phyloP scores from a whole-genome alignment of 1,140 invertebrate genomes.

The Pseudomyrmex flavicornis region DNA sequence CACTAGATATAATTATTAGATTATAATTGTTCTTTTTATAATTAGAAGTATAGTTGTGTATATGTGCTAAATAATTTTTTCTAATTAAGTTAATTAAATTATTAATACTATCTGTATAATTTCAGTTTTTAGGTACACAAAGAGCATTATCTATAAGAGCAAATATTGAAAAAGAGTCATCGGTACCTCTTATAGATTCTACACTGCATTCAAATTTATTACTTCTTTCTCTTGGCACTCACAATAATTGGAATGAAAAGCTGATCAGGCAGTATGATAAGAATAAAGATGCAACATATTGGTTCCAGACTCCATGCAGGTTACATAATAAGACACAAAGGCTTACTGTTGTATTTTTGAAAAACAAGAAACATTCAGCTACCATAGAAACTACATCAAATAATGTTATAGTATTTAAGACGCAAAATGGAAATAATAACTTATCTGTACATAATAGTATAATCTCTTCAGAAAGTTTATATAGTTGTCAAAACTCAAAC shows the following conservation, averaged over 20 bases:
- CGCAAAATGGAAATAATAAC: conserved; percentile 11
- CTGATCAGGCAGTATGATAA: neutral
- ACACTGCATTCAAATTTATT: conserved; percentile 21
- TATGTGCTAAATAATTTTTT: neutral
- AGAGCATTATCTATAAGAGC: neutral
- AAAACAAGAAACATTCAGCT: neutral
- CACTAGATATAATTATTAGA: neutral
- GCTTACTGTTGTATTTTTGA: neutral
- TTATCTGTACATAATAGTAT: conserved; percentile 21
- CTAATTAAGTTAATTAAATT: neutral
- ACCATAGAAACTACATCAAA: neutral
- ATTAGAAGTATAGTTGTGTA: neutral
- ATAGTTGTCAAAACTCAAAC: conserved; percentile 10
- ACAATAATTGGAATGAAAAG: neutral
- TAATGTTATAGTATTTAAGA: conserved; percentile 17
- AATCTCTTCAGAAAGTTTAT: conserved; percentile 14
- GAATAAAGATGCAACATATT: neutral
- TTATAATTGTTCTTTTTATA: neutral
- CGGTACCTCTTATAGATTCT: neutral
- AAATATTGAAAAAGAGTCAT: neutral
- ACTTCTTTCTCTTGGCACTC: neutral
- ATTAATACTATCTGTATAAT: conserved; percentile 17
- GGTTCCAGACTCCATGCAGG: neutral
- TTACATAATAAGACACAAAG: neutral
- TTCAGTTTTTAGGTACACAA: conserved; percentile 66